phyloP scores from a whole-genome alignment of 1,140 invertebrate genomes.

The Hydropsyche tenuis region DNA sequence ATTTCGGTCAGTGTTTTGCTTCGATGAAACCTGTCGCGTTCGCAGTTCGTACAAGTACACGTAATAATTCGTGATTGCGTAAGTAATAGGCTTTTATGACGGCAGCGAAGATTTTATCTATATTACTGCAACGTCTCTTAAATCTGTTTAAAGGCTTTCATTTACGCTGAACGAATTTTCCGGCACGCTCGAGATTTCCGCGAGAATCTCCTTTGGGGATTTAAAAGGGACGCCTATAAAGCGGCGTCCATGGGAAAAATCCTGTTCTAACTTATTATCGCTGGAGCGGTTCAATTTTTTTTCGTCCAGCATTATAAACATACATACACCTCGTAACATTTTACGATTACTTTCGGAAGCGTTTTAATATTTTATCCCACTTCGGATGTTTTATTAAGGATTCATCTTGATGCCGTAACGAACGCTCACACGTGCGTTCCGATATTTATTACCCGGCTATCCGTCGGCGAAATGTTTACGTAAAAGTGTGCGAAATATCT shows the following conservation, averaged over 20 bases:
- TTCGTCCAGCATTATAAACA: neutral
- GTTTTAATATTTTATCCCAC: too few relatives aligned
- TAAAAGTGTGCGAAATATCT: constrained; percentile 18
- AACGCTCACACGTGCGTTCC: too few relatives aligned
- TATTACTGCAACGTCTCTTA: neutral
- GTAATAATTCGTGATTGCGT: neutral
- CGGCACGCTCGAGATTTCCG: neutral
- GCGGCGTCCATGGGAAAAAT: neutral
- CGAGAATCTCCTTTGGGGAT: neutral
- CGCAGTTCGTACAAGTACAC: too few relatives aligned
- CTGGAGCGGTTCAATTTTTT: neutral
- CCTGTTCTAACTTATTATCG: neutral
- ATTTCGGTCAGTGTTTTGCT: neutral
- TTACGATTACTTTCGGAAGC: too few relatives aligned
- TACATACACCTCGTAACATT: neutral
- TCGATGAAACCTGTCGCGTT: too few relatives aligned
- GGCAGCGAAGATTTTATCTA: neutral
- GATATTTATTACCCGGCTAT: neutral
- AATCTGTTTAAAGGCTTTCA: constrained; percentile 20
- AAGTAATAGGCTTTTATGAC: neutral
- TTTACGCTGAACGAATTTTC: constrained; percentile 12
- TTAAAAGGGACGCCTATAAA: constrained; percentile 13
- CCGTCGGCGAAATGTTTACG: neutral
- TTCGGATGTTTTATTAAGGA: too few relatives aligned
- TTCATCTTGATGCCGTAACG: too few relatives aligned